Percentiles rank a stretch among this genome's conserved stretches.
Conservation (phyloP, 2,888 invertebrate species). For the Branchipolynoe longqiensis region DNA sequence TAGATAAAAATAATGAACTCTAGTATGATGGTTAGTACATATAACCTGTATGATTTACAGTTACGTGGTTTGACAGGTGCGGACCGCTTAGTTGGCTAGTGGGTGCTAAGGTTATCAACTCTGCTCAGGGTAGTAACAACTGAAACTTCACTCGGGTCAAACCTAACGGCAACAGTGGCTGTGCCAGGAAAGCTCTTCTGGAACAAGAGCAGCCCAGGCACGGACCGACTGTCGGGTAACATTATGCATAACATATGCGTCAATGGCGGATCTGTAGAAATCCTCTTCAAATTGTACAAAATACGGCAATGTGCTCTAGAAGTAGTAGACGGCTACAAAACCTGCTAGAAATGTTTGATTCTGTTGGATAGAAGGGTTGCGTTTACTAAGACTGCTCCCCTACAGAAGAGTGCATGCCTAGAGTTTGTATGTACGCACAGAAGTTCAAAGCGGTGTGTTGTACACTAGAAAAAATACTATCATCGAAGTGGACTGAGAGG, state of each 20-base stretch:
- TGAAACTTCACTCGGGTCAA: slow-evolving; percentile 27
- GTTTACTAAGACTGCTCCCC: background rate
- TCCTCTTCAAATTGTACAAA: slow-evolving; percentile 38
- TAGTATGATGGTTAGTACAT: background rate
- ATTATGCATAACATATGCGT: background rate
- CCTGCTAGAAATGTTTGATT: slow-evolving; percentile 25
- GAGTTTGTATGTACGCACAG: no score
- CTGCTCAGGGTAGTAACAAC: background rate
- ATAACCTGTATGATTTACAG: background rate
- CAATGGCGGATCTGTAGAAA: slow-evolving; percentile 33
- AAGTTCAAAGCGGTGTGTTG: slow-evolving; percentile 15
- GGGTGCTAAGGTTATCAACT: background rate
- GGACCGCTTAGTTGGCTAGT: slow-evolving; percentile 25
- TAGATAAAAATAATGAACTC: slow-evolving; percentile 44
- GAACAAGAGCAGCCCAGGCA: no score
- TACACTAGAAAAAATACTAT: slow-evolving; percentile 44
- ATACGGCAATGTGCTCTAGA: slow-evolving; percentile 38
- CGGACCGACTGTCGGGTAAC: no score
- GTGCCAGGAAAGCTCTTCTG: no score
- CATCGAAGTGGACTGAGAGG: slow-evolving; percentile 27
- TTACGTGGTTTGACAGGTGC: slow-evolving; percentile 46
- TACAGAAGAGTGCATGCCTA: background rate
- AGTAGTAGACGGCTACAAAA: slow-evolving; percentile 28
- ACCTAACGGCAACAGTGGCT: background rate
- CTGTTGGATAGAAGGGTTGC: background rate